Evolutionary conservation across 2,113 vertebrate genomes (phyloP).

Genomic region (Centrocercus urophasianus): DNA sequence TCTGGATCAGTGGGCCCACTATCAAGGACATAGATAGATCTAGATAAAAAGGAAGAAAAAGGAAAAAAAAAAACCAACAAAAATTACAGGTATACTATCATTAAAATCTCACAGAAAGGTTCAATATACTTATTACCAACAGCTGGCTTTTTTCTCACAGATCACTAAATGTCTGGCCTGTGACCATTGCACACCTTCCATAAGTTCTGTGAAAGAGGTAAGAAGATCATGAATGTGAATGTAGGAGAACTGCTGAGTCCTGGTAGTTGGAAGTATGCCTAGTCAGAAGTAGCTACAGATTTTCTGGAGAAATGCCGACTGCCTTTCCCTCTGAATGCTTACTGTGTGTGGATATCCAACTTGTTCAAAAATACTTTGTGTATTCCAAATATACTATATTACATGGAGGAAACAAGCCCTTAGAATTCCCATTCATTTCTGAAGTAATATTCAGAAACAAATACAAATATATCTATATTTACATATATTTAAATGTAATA

Average conservation of each 20-base stretch:
- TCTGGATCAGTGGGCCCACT: too few species aligned
- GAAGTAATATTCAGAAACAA: not conserved
- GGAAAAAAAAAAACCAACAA: not conserved
- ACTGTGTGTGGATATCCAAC: not conserved
- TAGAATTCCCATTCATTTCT: not conserved
- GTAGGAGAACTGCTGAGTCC: not conserved
- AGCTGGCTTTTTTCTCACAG: not conserved
- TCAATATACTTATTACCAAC: not conserved
- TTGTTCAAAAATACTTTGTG: not conserved
- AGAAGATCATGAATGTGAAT: not conserved
- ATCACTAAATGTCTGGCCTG: not conserved
- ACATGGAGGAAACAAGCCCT: not conserved
- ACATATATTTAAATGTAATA: not conserved
- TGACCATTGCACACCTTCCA: not conserved
- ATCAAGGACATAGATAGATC: too few species aligned
- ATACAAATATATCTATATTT: too few species aligned
- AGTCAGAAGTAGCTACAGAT: not conserved
- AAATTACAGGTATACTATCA: not conserved
- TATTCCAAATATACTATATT: not conserved
- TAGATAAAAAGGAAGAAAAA: not conserved
- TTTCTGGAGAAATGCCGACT: not conserved
- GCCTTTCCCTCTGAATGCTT: not conserved
- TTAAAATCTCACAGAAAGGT: not conserved
- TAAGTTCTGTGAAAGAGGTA: not conserved
- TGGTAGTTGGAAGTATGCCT: accelerated